Base-by-base conservation (phyloP, 2,113 vertebrate species). In the Acinonyx jubatus region DNA sequence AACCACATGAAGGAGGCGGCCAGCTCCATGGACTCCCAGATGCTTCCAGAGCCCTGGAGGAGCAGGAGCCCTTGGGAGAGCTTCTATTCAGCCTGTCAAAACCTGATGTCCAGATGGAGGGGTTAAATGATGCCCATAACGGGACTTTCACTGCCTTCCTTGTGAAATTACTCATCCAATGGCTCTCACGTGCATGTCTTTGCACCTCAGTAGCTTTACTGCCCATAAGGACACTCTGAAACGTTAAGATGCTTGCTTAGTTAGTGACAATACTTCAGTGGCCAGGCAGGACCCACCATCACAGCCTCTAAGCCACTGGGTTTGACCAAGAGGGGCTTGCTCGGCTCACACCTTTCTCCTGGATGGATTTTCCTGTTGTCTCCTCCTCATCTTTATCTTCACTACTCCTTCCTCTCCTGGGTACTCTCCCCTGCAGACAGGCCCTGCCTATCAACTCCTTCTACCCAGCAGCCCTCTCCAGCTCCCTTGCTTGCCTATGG, bases 1-100 rank as follows among this genome's bases (percentile, higher is more conserved):
- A 86, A 79, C 63, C 19, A 94, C 27, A 36, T 0, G 10, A 27
- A 69, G 36, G 38, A 68, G 15, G 65, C 25, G 36, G 6, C 33
- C 66, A 57, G 29, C 1, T 82, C 92, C 5, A 1, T 10, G 66
- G 76, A 68, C 15, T 0, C 29, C 52, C 45, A 80, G 50, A 33
- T 45, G 21, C 38, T 73, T 18, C 31, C 23, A 1, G 0, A 10
- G 52, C 74, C 84, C 45, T 4, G 6, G 1, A 33, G 52, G 27
- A 86, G 63, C 23, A 18, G 38, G 23, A 81, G 76, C 29, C 14
- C 66, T 36, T 6, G 23, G 18, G 91, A 66, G 61, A 66, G 33
- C 63, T 66, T 93, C 90, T 84, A 12, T n/a, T 31, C 63, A 76
- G 52, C 41, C 68, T 48, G 5, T 69, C 27, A 36, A 74, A 82